phyloP scores from a whole-genome alignment of 1,140 invertebrate species.

The Chlorops oryzae region DNA sequence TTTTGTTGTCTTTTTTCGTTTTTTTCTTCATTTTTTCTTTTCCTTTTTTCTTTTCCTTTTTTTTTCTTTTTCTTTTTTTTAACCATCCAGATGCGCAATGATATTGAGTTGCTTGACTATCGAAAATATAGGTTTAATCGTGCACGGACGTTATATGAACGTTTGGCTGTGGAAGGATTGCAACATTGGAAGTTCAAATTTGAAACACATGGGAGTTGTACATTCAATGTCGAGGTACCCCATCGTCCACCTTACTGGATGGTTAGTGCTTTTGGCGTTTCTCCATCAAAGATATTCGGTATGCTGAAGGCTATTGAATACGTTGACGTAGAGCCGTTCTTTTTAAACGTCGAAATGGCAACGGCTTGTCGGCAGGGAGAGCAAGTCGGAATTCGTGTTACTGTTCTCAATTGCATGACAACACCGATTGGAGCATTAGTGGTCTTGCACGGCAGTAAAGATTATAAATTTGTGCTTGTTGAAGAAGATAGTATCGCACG shows the following conservation, averaged over 20 bases:
- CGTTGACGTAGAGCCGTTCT: constrained; percentile 82
- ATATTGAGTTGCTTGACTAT: constrained; percentile 63
- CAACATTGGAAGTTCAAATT: constrained; percentile 89
- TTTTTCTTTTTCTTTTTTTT: too few relatives aligned
- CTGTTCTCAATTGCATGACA: constrained; percentile 89
- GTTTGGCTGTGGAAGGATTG: constrained; percentile 92
- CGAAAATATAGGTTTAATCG: constrained; percentile 79
- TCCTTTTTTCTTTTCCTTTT: too few relatives aligned
- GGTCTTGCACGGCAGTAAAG: constrained; percentile 72
- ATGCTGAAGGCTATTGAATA: constrained; percentile 78
- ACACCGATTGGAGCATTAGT: constrained; percentile 79
- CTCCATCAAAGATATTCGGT: constrained; percentile 76
- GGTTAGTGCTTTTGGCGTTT: constrained; percentile 86
- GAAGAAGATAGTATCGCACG: constrained; percentile 81
- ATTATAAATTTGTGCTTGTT: constrained; percentile 93
- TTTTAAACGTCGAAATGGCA: constrained; percentile 92
- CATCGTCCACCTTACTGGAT: constrained; percentile 83
- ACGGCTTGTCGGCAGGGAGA: constrained; percentile 79
- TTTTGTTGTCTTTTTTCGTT: too few relatives aligned
- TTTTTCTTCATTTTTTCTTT: too few relatives aligned
- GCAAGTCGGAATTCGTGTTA: constrained; percentile 86
- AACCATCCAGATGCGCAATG: constrained; percentile 55
- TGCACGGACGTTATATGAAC: constrained; percentile 84
- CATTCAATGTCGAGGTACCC: constrained; percentile 84
- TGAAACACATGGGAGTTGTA: constrained; percentile 79